Percentiles rank a stretch among this genome's conserved stretches.
Evolutionary conservation across 2,888 invertebrate genomes (phyloP).

Genomic region (Galerucella calmariensis): DNA sequence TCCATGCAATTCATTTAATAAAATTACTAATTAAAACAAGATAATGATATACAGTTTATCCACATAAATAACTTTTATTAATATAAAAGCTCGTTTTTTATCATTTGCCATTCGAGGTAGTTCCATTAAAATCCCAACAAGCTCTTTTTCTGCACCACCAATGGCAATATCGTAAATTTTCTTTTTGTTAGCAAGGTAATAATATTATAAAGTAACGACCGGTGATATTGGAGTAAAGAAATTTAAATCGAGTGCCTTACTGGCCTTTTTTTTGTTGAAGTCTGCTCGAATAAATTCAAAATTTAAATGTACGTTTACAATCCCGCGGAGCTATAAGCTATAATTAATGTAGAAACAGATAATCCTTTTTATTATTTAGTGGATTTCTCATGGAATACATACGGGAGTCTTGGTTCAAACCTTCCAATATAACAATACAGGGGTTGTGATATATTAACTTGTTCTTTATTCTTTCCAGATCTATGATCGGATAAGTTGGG

Average conservation of each 20-base stretch:
- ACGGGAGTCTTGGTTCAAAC: background rate
- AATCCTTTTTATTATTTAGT: conserved; percentile 40
- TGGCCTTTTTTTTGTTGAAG: conserved; percentile 36
- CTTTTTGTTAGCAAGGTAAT: conserved; percentile 46
- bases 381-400: conserved; percentile 2
- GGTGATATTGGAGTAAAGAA: conserved; percentile 48
- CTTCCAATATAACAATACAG: too few species aligned
- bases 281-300: conserved; percentile 41
- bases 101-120: background rate
- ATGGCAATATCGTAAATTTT: conserved; percentile 28
- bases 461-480: too few species aligned
- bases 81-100: background rate
- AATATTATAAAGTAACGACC: conserved; percentile 48
- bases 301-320: conserved; percentile 38
- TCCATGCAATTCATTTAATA: background rate
- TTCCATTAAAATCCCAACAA: conserved; percentile 2
- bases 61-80: conserved; percentile 5
- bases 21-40: background rate
- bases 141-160: background rate
- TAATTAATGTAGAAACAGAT: conserved; percentile 41
- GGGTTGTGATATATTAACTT: too few species aligned
- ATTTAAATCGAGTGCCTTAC: conserved; percentile 47
- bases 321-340: conserved; percentile 38
- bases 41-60: background rate
- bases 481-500: too few species aligned